phyloP scores from a whole-genome alignment of 2,888 invertebrate species.

The Pseudoips prasinana region DNA sequence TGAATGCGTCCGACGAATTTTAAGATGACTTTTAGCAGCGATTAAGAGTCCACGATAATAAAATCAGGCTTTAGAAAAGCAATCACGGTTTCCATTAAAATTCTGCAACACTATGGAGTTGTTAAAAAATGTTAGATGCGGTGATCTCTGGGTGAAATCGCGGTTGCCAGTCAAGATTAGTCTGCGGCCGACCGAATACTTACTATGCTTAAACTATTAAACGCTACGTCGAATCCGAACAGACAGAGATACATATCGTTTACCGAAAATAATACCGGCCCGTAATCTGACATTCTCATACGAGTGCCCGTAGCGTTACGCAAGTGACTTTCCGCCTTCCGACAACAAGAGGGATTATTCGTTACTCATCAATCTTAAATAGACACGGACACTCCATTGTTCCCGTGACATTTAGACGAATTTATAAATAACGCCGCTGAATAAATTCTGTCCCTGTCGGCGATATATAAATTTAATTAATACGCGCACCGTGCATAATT shows the following conservation, averaged over 20 bases:
- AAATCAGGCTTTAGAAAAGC: constrained; percentile 54
- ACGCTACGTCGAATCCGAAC: constrained; percentile 63
- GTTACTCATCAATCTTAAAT: constrained; percentile 78
- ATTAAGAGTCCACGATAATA: constrained; percentile 56
- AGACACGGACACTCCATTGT: constrained; percentile 73
- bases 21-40: constrained; percentile 44
- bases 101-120: constrained; percentile 34
- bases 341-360: constrained; percentile 64
- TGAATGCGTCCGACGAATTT: constrained; percentile 66
- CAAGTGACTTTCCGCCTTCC: constrained; percentile 65
- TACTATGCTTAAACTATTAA: constrained; percentile 67
- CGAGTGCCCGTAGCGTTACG: constrained; percentile 54
- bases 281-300: constrained; percentile 70
- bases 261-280: constrained; percentile 73
- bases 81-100: constrained; percentile 62
- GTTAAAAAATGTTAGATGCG: constrained; percentile 25
- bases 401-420: constrained; percentile 77
- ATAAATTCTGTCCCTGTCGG: constrained; percentile 52
- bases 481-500: constrained; percentile 47
- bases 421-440: constrained; percentile 70
- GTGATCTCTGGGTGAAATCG: constrained; percentile 49
- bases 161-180: constrained; percentile 67
- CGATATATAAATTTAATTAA: constrained; percentile 62
- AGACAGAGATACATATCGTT: constrained; percentile 73
- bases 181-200: constrained; percentile 45